Conservation (phyloP, 2,797 vertebrate genomes). For the Centroberyx gerrardi region DNA sequence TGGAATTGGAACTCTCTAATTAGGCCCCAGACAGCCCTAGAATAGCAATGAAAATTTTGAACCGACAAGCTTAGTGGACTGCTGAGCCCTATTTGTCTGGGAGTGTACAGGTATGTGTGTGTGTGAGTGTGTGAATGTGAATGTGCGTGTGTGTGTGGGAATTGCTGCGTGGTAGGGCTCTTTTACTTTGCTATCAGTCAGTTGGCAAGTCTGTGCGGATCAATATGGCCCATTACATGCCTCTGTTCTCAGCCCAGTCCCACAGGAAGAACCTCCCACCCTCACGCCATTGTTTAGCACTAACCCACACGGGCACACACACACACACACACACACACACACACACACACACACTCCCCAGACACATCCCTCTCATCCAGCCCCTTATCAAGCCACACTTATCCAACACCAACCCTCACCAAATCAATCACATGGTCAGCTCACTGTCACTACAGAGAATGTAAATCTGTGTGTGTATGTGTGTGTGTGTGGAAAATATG, state of each 20-base stretch:
- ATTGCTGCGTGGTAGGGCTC: slow-evolving; percentile 9
- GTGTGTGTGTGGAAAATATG: slow-evolving; percentile 51
- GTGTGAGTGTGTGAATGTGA: slow-evolving; percentile 32
- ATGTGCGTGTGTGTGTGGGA: slow-evolving; percentile 45
- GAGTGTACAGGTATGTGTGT: slow-evolving; percentile 1
- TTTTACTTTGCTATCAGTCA: slow-evolving; percentile 63
- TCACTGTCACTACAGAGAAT: slow-evolving; percentile 9
- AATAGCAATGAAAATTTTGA: too few species aligned
- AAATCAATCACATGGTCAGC: slow-evolving; percentile 11
- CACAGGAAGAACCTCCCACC: slow-evolving; percentile 30
- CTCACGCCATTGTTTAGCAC: background rate
- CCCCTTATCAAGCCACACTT: too few species aligned
- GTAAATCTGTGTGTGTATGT: slow-evolving; percentile 26
- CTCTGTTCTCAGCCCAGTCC: slow-evolving; percentile 38
- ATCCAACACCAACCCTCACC: background rate
- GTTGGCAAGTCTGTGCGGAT: slow-evolving; percentile 52
- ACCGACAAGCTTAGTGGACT: too few species aligned
- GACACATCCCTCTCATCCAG: background rate
- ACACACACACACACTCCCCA: background rate
- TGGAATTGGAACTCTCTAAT: too few species aligned
- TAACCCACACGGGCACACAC: background rate
- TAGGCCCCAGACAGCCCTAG: too few species aligned
- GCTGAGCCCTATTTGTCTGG: too few species aligned
- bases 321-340: too few species aligned
- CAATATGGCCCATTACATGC: slow-evolving; percentile 73